These are phyloP conservation scores for Clarias gariepinus DNA, from an alignment of 2,113 vertebrate genomes.

Conservation along the genomic window DNA sequence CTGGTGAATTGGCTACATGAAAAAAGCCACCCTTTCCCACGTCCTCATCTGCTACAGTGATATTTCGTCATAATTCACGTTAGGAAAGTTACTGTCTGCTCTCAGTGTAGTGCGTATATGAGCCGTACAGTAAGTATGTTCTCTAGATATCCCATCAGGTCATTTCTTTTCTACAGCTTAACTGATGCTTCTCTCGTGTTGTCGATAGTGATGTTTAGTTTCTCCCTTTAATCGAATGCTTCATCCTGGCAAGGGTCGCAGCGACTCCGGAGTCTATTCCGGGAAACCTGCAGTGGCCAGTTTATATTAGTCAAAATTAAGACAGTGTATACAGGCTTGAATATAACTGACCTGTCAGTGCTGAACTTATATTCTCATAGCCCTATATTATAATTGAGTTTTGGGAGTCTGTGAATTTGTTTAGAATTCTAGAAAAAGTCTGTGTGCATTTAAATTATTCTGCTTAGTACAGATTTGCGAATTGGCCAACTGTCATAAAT, in stretches of 20 bases:
- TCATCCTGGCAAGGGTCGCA: neutral
- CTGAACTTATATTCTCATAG: constrained; percentile 3
- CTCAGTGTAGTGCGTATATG: constrained; percentile 42
- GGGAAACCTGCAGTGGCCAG: neutral
- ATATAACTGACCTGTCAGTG: constrained; percentile 13
- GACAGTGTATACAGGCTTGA: constrained; percentile 21
- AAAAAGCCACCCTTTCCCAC: constrained; percentile 37
- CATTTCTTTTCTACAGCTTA: constrained; percentile 14
- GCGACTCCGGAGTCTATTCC: neutral
- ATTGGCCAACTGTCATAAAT: constrained; percentile 7
- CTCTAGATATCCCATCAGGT: constrained; percentile 41
- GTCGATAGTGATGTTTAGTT: constrained; percentile 33
- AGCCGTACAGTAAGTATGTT: constrained; percentile 50
- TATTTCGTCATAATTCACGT: constrained; percentile 43
- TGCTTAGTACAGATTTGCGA: constrained; percentile 23
- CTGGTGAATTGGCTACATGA: constrained; percentile 40
- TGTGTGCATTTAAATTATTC: constrained; percentile 42
- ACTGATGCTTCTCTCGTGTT: constrained; percentile 38
- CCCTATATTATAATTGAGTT: constrained; percentile 29
- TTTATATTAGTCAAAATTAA: constrained; percentile 28
- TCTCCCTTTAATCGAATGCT: neutral
- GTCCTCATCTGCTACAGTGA: constrained; percentile 46
- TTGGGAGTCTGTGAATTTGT: constrained; percentile 36
- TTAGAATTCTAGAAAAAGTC: constrained; percentile 36
- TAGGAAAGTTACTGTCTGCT: constrained; percentile 44